Percentiles rank a stretch among this genome's conserved stretches.
These are phyloP conservation scores for Adelognathus sp. DNA, from an alignment of 2,888 invertebrate genomes.

Conservation along the genomic window DNA sequence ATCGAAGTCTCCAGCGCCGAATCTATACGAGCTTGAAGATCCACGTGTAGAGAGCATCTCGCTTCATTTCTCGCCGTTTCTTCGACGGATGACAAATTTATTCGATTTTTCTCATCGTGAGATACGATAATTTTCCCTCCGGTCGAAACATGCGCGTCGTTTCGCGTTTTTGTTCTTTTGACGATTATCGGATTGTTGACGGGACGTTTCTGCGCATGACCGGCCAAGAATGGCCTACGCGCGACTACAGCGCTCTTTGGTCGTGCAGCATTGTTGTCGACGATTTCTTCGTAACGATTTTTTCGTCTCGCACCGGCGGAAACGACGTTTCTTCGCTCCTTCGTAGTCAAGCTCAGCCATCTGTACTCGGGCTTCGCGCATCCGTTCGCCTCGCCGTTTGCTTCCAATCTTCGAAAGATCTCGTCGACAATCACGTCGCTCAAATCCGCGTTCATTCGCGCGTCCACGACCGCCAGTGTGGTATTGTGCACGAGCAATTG, in stretches of 20 bases:
- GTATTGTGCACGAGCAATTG: slow-evolving; percentile 86
- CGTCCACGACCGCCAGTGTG: slow-evolving; percentile 87
- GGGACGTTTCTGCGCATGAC: slow-evolving; percentile 50
- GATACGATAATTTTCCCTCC: not conserved
- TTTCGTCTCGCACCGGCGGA: slow-evolving; percentile 61
- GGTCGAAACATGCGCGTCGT: not conserved
- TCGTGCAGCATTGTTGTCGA: slow-evolving; percentile 46
- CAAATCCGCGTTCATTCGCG: slow-evolving; percentile 85
- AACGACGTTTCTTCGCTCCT: slow-evolving; percentile 61
- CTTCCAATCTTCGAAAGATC: slow-evolving; percentile 70
- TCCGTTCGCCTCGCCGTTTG: slow-evolving; percentile 61
- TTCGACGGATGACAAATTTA: not conserved
- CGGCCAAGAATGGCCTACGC: slow-evolving; percentile 59
- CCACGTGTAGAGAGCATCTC: slow-evolving; percentile 69
- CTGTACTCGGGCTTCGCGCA: slow-evolving; percentile 69
- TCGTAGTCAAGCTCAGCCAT: slow-evolving; percentile 70
- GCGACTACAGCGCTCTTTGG: slow-evolving; percentile 64
- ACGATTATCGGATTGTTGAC: slow-evolving; percentile 20
- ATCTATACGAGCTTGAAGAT: slow-evolving; percentile 71
- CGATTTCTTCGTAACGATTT: slow-evolving; percentile 33
- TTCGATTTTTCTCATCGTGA: not conserved
- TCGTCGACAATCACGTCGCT: slow-evolving; percentile 82
- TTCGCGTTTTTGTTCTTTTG: not conserved
- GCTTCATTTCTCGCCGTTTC: slow-evolving; percentile 35
- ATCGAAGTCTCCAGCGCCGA: slow-evolving; percentile 17